phyloP scores from a whole-genome alignment of 2,888 invertebrate genomes.

The Linnaemya vulpina region DNA sequence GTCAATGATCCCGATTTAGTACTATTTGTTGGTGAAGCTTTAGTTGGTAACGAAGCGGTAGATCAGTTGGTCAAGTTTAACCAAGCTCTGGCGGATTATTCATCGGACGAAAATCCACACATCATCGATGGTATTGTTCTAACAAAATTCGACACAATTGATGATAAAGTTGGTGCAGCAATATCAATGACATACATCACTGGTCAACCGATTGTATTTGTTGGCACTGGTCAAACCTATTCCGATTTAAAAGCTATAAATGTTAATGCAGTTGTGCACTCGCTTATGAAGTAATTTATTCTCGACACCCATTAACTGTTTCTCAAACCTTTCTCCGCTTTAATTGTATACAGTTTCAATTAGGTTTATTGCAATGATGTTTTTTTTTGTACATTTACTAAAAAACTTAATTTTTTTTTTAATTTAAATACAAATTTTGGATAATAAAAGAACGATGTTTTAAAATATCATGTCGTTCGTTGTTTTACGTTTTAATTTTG shows the following conservation, averaged over 20 bases:
- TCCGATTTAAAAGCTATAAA: conserved; percentile 98
- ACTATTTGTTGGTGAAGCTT: conserved; percentile 99
- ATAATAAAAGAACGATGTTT: conserved; percentile 50
- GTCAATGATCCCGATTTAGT: conserved; percentile 99
- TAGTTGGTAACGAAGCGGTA: conserved; percentile 99
- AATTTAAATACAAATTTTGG: conserved; percentile 57
- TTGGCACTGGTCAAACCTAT: conserved; percentile 99
- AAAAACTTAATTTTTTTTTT: conserved; percentile 54
- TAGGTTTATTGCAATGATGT: conserved; percentile 5
- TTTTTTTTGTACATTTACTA: conserved; percentile 66
- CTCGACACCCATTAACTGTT: not conserved
- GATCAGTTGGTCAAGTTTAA: conserved; percentile 99
- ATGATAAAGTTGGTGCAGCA: conserved; percentile 99
- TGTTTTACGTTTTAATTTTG: conserved; percentile 28
- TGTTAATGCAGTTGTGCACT: conserved; percentile 97
- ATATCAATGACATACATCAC: conserved; percentile 99
- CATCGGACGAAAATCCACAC: conserved; percentile 90
- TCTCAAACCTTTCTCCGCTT: conserved; percentile 3
- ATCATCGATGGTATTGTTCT: conserved; percentile 99
- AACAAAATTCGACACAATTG: conserved; percentile 99
- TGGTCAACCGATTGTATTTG: conserved; percentile 96
- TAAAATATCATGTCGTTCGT: conserved; percentile 41
- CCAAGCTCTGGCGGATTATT: conserved; percentile 97
- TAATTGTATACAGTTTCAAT: conserved; percentile 33
- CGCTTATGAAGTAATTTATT: conserved; percentile 92